Percentiles rank a stretch among this genome's conserved stretches.
phyloP scores from a whole-genome alignment of 2,797 vertebrate species.

The Eulemur mongoz region DNA sequence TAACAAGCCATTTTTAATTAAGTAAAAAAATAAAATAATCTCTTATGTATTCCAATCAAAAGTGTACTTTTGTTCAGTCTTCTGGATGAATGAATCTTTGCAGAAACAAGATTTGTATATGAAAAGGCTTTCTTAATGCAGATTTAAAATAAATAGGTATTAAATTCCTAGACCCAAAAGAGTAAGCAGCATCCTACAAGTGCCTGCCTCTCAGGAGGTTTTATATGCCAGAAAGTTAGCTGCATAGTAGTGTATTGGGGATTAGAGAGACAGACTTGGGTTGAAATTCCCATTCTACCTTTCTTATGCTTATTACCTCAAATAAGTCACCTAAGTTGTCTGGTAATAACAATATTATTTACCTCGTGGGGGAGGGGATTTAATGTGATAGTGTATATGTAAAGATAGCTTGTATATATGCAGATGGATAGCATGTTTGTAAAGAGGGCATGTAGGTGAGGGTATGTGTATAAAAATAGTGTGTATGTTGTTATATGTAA shows the following conservation, averaged over 20 bases:
- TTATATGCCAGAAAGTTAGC: neutral
- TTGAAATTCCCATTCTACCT: neutral
- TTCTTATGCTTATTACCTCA: neutral
- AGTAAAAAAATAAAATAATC: neutral
- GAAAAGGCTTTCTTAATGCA: neutral
- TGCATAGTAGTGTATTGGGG: neutral
- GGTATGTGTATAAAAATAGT: neutral
- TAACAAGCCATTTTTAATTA: conserved; percentile 46
- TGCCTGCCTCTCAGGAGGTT: neutral
- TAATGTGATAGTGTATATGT: neutral
- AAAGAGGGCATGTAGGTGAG: neutral
- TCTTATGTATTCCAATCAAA: conserved; percentile 43
- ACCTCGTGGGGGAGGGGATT: neutral
- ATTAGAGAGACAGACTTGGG: neutral
- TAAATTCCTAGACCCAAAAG: neutral
- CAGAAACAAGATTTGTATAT: neutral
- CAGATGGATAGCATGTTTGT: neutral
- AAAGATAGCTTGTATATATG: neutral
- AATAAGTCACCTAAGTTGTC: neutral
- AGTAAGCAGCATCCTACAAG: neutral
- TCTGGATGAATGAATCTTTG: neutral
- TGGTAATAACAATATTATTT: neutral
- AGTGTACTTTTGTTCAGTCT: conserved; percentile 37
- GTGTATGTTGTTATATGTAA: neutral
- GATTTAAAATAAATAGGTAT: neutral